Evolutionary conservation across 2,888 invertebrate species (phyloP).

Genomic region (Uloborus plumipes): DNA sequence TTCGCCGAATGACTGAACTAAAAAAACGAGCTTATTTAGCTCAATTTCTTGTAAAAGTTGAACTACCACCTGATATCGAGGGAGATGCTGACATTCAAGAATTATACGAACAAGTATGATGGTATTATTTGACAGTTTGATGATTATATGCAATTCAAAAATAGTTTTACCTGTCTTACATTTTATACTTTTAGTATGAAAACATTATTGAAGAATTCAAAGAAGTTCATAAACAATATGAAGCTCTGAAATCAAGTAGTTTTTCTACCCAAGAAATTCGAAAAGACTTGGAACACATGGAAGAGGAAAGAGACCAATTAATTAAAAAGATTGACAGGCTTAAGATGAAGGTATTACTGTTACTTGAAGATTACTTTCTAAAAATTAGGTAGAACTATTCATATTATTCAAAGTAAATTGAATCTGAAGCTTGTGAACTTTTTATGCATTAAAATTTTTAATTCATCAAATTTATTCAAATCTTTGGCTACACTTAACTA

Average conservation of each 20-base stretch:
- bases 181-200: constrained; percentile 75
- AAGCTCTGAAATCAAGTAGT: constrained; percentile 76
- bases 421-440: too few species aligned
- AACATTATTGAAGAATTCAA: constrained; percentile 85
- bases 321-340: constrained; percentile 76
- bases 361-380: neutral
- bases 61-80: constrained; percentile 82
- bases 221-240: constrained; percentile 80
- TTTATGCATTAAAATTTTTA: too few species aligned
- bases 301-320: constrained; percentile 86
- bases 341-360: constrained; percentile 73
- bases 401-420: too few species aligned
- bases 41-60: constrained; percentile 77
- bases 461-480: too few species aligned
- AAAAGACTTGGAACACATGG: constrained; percentile 87
- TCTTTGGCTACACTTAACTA: too few species aligned
- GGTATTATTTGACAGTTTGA: neutral
- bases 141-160: too few species aligned
- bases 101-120: constrained; percentile 76
- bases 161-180: neutral
- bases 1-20: constrained; percentile 81
- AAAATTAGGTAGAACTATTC: neutral
- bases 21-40: constrained; percentile 88
- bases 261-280: constrained; percentile 83
- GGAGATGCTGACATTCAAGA: constrained; percentile 82